Base-by-base conservation (phyloP, 2,888 invertebrate species). In the Spatulosminthurus flaviceps region DNA sequence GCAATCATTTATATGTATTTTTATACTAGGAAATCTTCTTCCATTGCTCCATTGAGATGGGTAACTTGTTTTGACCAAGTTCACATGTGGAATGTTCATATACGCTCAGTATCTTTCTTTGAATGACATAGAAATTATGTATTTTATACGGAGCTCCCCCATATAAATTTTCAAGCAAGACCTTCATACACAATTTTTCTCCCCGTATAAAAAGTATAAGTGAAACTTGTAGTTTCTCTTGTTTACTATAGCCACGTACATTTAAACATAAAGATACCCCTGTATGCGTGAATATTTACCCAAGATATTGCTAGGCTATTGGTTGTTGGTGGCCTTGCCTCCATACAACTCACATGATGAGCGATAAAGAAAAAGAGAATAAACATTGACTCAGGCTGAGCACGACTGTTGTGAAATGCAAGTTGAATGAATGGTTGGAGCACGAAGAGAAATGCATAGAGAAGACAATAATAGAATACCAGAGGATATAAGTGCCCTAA, bases 331-430 rank as follows among this genome's bases (percentile, higher is more conserved):
- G 64, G 64, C 64, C 64, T 64, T 64, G 24, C 64, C 64, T 64
- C 64, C 24, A 24, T n/a, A 22, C 71, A 24, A 16, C 22, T 71
- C 22, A 42, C 71, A 71, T 71, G 71, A 42, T 22, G 24, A 34
- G 28, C 69, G 69, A 69, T 69, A 71, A 71, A 71, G 71, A 43
- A 42, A 66, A 42, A 21, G 43, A 43, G 42, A 21, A 71, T 43
- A 71, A 71, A 42, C 41, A 42, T 42, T 71, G 69, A 69, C 69
- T 69, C 69, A 69, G 69, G 29, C 70, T 16, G 41, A 70, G 41
- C 51, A n/a, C 51, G 51, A 13, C 51, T 51, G 51, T 34, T 34
- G 34, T 34, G 34, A 34, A 34, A 34, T 34, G 34, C 34, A 34
- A 34, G 34, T 34, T 34, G 34, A 34, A 51, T 51, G 51, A 13